Conservation (phyloP, 2,113 vertebrate genomes). For the mouse (Mus musculus) region GRCm39 chr4:76242001-76242500, state of each 20-base stretch:
- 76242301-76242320: constrained; percentile 71
- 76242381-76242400: constrained; percentile 20
- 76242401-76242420: constrained; percentile 39
- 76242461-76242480: constrained; percentile 25
- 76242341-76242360: constrained; percentile 62
- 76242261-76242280: constrained; percentile 78
- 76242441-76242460: constrained; percentile 23
- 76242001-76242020: constrained; percentile 52
- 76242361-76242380: constrained; percentile 39
- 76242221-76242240: constrained; percentile 85
- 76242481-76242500: constrained; percentile 49
- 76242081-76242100: constrained; percentile 71
- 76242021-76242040: constrained; percentile 44
- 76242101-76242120: constrained; percentile 72
- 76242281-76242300: constrained; percentile 69
- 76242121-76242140: constrained; percentile 73
- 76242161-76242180: constrained; percentile 81
- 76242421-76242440: constrained; percentile 63
- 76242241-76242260: constrained; percentile 58
- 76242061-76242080: constrained; percentile 65
- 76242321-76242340: constrained; percentile 50
- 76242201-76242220: constrained; percentile 84
- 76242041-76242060: constrained; percentile 34
- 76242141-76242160: constrained; percentile 81
- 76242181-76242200: constrained; percentile 85